Evolutionary conservation across 2,888 invertebrate genomes (phyloP), one percentile per base, ranked within the genome.

Genomic region (Drosophila vallismaia): DNA sequence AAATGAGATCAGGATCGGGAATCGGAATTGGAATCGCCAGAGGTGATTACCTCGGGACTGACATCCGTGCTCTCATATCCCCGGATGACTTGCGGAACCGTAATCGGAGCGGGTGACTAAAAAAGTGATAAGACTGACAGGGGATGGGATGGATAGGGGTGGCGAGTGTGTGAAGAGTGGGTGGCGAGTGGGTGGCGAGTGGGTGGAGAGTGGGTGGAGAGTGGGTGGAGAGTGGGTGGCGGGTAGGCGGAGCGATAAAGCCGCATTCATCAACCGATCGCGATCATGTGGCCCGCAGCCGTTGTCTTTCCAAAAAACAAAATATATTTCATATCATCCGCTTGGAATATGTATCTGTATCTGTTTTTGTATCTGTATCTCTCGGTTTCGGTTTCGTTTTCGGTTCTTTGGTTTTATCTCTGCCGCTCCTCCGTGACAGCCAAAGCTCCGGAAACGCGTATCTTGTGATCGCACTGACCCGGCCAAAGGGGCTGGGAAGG

Each of bases 221-320:
- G 4, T 2, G 28, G 5, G 28, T 19, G 19, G 19, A 1, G 14
- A 14, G 5, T 28, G 28, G 28, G 46, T 55, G 68, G 7, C 7
- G 6, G 36, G 33, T 10, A 19, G 33, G 33, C n/a, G 33, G 7
- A 44, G 24, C 53, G 64, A 71, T 64, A 71, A 59, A 70, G 38
- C 40, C 8, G 38, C 58, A 33, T 57, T 57, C 51, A 51, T 57
- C 56, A 57, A 51, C 9, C 58, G 74, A 76, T 76, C 77, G 64
- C 67, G 77, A 77, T 77, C 77, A 79, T 79, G 77, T 77, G 77
- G 52, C 40, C 40, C 53, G n/a, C 33, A 33, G 33, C 33, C 10
- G 33, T 33, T 33, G 10, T 33, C 45, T 45, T n/a, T 31, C n/a
- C 28, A 28, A 28, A 28, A 28, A 19, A 19, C 19, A 40, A 40